Percentiles rank a stretch among this genome's conserved stretches.
Evolutionary conservation across 2,797 vertebrate species (phyloP).

Genomic region (Melanotaenia nigrans): DNA sequence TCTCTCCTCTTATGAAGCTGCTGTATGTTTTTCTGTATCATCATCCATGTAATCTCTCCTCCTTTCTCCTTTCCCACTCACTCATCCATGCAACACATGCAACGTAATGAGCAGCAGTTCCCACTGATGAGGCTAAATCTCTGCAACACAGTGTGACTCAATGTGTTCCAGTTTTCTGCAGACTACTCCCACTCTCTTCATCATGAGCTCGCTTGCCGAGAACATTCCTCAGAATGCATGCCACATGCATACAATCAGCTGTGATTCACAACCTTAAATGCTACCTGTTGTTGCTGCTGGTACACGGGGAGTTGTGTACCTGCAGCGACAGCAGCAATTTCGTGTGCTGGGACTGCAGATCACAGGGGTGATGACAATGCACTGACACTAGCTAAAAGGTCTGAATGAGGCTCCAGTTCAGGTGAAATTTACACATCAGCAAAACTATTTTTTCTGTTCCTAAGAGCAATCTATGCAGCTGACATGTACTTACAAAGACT

Average conservation of each 20-base stretch:
- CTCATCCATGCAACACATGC: constrained; percentile 33
- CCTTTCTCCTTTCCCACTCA: constrained; percentile 38
- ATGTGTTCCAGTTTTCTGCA: constrained; percentile 58
- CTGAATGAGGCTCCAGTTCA: constrained; percentile 13
- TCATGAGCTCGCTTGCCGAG: constrained; percentile 9
- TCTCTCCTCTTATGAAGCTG: constrained; percentile 5
- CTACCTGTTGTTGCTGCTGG: not conserved
- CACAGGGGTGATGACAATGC: constrained; percentile 31
- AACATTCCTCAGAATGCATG: constrained; percentile 24
- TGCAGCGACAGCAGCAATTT: constrained; percentile 4
- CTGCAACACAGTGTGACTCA: constrained; percentile 57
- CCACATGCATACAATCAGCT: constrained; percentile 11
- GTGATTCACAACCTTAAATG: constrained; percentile 6
- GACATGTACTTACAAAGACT: not conserved
- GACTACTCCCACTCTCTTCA: constrained; percentile 47
- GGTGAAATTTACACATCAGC: constrained; percentile 23
- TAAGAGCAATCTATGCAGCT: not conserved
- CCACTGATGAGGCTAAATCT: constrained; percentile 40
- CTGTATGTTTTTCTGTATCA: constrained; percentile 33
- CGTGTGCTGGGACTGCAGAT: constrained; percentile 22
- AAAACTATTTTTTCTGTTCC: not conserved
- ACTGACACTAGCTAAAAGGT: constrained; percentile 23
- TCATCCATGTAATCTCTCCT: constrained; percentile 11
- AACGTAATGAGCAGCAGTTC: constrained; percentile 43
- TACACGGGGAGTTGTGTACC: not conserved